Conservation (phyloP, 1,140 invertebrate species). For the Arion vulgaris region DNA sequence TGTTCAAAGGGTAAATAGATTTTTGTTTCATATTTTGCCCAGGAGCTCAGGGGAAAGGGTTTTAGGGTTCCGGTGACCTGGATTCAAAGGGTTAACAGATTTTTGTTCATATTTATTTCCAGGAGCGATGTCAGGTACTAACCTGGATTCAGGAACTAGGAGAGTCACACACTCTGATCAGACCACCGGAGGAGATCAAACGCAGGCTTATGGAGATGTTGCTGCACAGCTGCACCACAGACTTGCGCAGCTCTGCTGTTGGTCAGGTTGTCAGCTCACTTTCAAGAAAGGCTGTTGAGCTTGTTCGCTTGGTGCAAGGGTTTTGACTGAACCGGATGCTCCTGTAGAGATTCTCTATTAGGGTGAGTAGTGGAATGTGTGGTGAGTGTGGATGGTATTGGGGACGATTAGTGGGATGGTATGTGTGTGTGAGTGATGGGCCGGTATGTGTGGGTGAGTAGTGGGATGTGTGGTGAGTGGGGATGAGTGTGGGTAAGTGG, state of each 20-base stretch:
- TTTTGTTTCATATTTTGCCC: too few species aligned
- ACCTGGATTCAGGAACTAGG: constrained; percentile 78
- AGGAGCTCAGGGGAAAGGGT: too few species aligned
- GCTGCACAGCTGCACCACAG: constrained; percentile 76
- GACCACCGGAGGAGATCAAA: constrained; percentile 76
- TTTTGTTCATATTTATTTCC: too few species aligned
- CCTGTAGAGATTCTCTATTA: constrained; percentile 73
- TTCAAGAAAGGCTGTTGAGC: constrained; percentile 76
- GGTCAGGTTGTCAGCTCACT: constrained; percentile 61
- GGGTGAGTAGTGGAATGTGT: constrained; percentile 60
- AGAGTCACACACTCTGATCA: constrained; percentile 77
- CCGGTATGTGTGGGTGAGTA: too few species aligned
- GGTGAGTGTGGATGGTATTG: neutral
- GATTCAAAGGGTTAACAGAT: too few species aligned
- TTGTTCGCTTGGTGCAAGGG: constrained; percentile 78
- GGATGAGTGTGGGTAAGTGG: too few species aligned
- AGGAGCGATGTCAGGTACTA: constrained; percentile 78
- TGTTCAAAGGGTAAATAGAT: too few species aligned
- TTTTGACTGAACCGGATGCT: constrained; percentile 76
- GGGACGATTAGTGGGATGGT: too few species aligned
- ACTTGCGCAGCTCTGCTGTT: constrained; percentile 76
- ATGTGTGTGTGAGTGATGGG: too few species aligned
- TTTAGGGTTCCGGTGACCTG: too few species aligned
- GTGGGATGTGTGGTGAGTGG: too few species aligned
- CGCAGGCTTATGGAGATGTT: constrained; percentile 78